phyloP scores from a whole-genome alignment of 2,797 vertebrate species.

The Decapterus maruadsi region DNA sequence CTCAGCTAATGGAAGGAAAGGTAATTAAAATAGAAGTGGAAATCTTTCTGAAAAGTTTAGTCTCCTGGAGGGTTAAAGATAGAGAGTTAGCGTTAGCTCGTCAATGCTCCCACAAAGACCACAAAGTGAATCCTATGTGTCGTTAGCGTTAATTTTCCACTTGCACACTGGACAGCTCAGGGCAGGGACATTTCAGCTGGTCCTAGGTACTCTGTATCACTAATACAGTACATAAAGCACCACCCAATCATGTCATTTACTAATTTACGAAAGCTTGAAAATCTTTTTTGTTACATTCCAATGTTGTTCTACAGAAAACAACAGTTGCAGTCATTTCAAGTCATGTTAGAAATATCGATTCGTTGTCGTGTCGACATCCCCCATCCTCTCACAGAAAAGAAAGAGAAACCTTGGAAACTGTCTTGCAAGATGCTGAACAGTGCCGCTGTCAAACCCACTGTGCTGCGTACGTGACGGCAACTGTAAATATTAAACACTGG shows the following conservation, averaged over 20 bases:
- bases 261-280: background rate
- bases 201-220: background rate
- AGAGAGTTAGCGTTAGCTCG: no score
- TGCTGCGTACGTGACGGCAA: constrained; percentile 25
- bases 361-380: background rate
- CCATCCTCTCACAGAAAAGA: background rate
- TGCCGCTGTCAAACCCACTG: constrained; percentile 17
- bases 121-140: background rate
- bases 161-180: background rate
- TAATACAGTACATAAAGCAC: background rate
- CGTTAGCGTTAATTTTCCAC: background rate
- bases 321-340: background rate
- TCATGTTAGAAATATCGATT: background rate
- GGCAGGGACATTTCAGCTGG: background rate
- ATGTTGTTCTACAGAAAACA: background rate
- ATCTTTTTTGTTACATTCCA: background rate
- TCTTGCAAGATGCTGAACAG: constrained; percentile 24
- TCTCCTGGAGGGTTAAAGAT: constrained; percentile 7
- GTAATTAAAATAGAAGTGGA: constrained; percentile 1
- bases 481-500: constrained; percentile 38
- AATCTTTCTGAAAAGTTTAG: background rate
- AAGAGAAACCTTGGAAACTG: background rate
- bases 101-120: background rate
- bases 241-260: background rate
- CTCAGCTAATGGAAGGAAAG: no score